Percentiles rank a stretch among this genome's conserved stretches.
Conservation (phyloP, 2,888 invertebrate species). For the Allacma fusca region DNA sequence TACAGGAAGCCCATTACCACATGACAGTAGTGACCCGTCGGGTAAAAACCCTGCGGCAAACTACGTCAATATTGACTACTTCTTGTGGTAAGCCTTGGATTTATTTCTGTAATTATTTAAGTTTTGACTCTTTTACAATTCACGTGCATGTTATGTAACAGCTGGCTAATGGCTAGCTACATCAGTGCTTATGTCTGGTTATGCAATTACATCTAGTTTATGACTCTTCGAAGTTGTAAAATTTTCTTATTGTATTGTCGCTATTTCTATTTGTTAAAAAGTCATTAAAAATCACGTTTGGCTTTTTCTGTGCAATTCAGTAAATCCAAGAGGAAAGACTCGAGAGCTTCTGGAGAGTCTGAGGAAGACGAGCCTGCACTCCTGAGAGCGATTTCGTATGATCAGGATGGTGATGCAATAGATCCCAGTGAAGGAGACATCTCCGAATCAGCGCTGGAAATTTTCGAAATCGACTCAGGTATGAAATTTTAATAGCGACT, state of each 20-base stretch:
- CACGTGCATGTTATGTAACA: too few species aligned
- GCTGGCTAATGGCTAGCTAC: too few species aligned
- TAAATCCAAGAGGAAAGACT: constrained; percentile 59
- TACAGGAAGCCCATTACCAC: constrained; percentile 60
- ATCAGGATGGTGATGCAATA: constrained; percentile 63
- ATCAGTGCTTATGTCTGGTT: too few species aligned
- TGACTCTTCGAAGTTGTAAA: too few species aligned
- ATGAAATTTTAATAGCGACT: too few species aligned
- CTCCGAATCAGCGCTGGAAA: constrained; percentile 57
- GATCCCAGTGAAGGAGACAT: constrained; percentile 64
- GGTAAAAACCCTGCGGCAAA: constrained; percentile 70
- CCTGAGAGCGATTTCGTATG: constrained; percentile 72
- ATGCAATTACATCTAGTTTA: too few species aligned
- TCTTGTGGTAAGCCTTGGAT: constrained; percentile 77
- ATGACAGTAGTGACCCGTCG: constrained; percentile 58
- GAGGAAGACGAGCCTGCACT: constrained; percentile 66
- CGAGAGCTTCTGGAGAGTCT: constrained; percentile 59
- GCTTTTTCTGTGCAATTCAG: too few species aligned
- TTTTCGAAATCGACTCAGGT: constrained; percentile 62
- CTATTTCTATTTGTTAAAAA: too few species aligned
- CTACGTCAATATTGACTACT: constrained; percentile 92
- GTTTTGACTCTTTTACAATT: constrained; percentile 19
- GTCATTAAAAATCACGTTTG: too few species aligned
- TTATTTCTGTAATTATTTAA: constrained; percentile 18
- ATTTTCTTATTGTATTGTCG: too few species aligned